These are phyloP conservation scores for Drosophila virilis DNA, from an alignment of 1,140 invertebrate genomes.

Conservation along the genomic window DNA sequence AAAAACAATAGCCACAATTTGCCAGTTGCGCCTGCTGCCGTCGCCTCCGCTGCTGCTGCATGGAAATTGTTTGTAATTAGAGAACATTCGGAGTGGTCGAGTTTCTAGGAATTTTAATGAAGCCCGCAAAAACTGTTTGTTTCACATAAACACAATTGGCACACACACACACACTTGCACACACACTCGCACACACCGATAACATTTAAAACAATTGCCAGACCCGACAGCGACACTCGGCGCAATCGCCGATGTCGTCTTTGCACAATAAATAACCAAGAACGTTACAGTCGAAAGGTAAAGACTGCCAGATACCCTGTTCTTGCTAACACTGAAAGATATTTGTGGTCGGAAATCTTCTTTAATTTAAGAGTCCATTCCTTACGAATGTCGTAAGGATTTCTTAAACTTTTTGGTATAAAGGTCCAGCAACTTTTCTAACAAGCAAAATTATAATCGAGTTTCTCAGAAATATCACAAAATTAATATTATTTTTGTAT, in stretches of 20 bases:
- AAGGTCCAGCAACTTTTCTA: no score
- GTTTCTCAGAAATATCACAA: no score
- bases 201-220: slow-evolving; percentile 41
- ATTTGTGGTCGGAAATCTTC: no score
- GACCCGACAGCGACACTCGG: slow-evolving; percentile 45
- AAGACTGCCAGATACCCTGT: background rate
- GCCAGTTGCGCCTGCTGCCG: slow-evolving; percentile 25
- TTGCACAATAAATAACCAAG: slow-evolving; percentile 19
- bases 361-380: no score
- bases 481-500: no score
- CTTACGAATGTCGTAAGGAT: no score
- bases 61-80: slow-evolving; percentile 54
- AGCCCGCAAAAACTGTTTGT: slow-evolving; percentile 44
- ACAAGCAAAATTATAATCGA: no score
- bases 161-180: slow-evolving; percentile 8
- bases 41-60: slow-evolving; percentile 17
- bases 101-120: slow-evolving; percentile 57
- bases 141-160: slow-evolving; percentile 50
- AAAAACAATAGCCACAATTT: slow-evolving; percentile 51
- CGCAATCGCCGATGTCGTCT: slow-evolving; percentile 48
- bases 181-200: slow-evolving; percentile 26
- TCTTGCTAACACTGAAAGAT: background rate
- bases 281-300: background rate
- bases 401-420: no score
- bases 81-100: slow-evolving; percentile 48